Evolutionary conservation across 1,140 invertebrate species (phyloP).

Genomic region (Caerostris extrusa): DNA sequence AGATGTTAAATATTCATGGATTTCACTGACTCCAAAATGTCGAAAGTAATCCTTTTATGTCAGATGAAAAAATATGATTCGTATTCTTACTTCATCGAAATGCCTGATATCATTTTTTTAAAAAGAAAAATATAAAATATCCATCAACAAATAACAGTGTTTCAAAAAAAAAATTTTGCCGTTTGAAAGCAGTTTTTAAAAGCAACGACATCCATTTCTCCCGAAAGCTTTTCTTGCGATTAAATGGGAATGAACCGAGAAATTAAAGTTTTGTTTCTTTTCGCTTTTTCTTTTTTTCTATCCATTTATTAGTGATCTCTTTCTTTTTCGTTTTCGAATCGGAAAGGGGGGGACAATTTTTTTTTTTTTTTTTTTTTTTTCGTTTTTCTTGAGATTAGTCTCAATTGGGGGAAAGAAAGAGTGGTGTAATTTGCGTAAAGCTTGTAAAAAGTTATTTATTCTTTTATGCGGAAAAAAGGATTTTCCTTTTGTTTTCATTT

Average conservation of each 20-base stretch:
- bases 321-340: background rate
- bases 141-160: too few relatives aligned
- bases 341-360: background rate
- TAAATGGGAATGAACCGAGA: slow-evolving; percentile 3
- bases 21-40: background rate
- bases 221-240: background rate
- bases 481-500: background rate
- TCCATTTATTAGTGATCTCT: background rate
- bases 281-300: background rate
- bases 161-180: too few relatives aligned
- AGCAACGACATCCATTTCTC: background rate
- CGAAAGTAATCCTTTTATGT: background rate
- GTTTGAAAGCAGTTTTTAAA: too few relatives aligned
- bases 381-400: too few relatives aligned
- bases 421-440: background rate
- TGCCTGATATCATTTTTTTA: background rate
- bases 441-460: background rate
- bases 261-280: slow-evolving; percentile 9
- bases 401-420: too few relatives aligned
- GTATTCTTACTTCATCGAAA: background rate
- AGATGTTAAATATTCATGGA: background rate
- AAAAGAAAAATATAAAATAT: too few relatives aligned
- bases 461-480: background rate
- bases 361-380: too few relatives aligned
- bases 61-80: background rate